Percentiles rank a stretch among this genome's conserved stretches.
phyloP scores from a whole-genome alignment of 2,797 vertebrate genomes.

The Pangasius mekongensis region DNA sequence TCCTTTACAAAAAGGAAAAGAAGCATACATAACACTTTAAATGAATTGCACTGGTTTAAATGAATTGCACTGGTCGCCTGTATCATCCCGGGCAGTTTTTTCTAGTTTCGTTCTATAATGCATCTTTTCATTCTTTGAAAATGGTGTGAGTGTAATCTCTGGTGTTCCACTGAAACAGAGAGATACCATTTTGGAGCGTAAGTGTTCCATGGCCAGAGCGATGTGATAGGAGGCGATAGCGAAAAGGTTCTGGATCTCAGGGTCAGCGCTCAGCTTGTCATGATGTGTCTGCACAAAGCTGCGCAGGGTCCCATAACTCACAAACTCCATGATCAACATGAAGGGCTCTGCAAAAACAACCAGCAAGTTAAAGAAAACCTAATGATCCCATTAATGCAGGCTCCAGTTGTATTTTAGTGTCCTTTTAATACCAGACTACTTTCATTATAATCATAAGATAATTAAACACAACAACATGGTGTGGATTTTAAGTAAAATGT shows the following conservation, averaged over 20 bases:
- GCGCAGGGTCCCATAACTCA: conserved; percentile 73
- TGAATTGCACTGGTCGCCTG: background rate
- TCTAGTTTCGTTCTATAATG: background rate
- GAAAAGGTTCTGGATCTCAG: conserved; percentile 72
- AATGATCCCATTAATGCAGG: background rate
- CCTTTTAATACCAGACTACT: background rate
- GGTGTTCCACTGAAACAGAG: background rate
- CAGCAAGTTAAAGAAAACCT: background rate
- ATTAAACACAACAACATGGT: too few species aligned
- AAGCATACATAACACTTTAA: background rate
- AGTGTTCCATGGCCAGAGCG: conserved; percentile 76
- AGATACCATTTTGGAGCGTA: conserved; percentile 75
- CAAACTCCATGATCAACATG: conserved; percentile 76
- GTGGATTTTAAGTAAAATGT: background rate
- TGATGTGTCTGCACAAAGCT: conserved; percentile 74
- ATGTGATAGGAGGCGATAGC: conserved; percentile 77
- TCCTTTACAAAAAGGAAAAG: background rate
- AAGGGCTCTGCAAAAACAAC: conserved; percentile 69
- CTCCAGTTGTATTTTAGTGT: background rate
- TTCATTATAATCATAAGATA: background rate
- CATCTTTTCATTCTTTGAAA: background rate
- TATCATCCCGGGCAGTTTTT: background rate
- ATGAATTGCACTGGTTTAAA: background rate
- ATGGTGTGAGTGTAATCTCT: background rate
- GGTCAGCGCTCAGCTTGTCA: conserved; percentile 61